Percentiles rank a stretch among this genome's conserved stretches.
Evolutionary conservation across 2,113 vertebrate genomes (phyloP).

Genomic region (Cathartes aura): DNA sequence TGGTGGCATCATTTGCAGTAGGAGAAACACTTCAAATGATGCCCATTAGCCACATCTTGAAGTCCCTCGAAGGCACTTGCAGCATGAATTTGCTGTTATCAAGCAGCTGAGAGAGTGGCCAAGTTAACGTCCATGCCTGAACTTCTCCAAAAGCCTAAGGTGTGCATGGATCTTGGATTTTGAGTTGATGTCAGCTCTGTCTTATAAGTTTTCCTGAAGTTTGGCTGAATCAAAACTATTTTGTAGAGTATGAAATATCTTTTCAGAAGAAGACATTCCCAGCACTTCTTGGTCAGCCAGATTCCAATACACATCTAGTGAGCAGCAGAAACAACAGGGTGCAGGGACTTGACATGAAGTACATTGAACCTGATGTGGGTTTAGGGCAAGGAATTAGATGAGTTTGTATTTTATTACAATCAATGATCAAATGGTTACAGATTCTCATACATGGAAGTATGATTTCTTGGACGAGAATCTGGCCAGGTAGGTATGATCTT

Average conservation of each 20-base stretch:
- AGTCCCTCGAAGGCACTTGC: neutral
- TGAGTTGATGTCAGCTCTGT: neutral
- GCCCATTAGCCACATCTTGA: neutral
- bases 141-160: neutral
- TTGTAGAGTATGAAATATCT: neutral
- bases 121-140: neutral
- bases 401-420: neutral
- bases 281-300: neutral
- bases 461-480: neutral
- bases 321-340: neutral
- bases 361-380: neutral
- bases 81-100: neutral
- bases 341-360: neutral
- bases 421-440: neutral
- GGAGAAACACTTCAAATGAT: neutral
- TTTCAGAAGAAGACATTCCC: neutral
- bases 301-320: neutral
- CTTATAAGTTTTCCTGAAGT: neutral
- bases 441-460: neutral
- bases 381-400: neutral
- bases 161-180: neutral
- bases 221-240: neutral
- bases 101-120: neutral
- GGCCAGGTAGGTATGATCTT: neutral
- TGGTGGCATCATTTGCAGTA: neutral